phyloP scores from a whole-genome alignment of 2,113 vertebrate genomes.

The Salvator merianae region DNA sequence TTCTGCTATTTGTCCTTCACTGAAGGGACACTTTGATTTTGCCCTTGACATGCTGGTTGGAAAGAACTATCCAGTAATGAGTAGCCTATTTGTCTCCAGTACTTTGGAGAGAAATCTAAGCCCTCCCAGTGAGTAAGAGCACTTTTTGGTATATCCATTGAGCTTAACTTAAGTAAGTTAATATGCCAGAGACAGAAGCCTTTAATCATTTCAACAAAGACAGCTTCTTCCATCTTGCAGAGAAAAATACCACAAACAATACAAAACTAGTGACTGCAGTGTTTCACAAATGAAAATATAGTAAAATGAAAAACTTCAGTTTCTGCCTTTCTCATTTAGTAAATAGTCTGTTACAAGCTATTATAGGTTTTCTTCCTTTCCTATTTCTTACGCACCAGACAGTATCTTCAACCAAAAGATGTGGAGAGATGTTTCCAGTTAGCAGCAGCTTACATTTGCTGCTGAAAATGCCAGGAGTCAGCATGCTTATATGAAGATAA shows the following conservation, averaged over 20 bases:
- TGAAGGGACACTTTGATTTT: no score
- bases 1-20: no score
- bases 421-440: background rate
- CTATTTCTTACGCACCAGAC: background rate
- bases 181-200: no score
- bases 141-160: no score
- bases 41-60: background rate
- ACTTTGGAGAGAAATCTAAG: no score
- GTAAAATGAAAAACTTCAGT: rapidly evolving
- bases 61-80: background rate
- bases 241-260: background rate
- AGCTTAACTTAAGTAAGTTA: no score
- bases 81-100: background rate
- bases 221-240: background rate
- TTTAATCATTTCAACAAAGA: no score
- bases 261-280: background rate
- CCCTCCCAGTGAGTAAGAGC: no score
- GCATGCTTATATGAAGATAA: constrained; percentile 4
- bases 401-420: background rate
- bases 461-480: constrained; percentile 22
- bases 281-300: background rate
- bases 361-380: background rate
- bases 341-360: background rate
- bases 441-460: constrained; percentile 13
- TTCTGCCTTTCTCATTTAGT: background rate